Conservation (phyloP, 2,797 vertebrate genomes). For the Philypnodon macrostomus region DNA sequence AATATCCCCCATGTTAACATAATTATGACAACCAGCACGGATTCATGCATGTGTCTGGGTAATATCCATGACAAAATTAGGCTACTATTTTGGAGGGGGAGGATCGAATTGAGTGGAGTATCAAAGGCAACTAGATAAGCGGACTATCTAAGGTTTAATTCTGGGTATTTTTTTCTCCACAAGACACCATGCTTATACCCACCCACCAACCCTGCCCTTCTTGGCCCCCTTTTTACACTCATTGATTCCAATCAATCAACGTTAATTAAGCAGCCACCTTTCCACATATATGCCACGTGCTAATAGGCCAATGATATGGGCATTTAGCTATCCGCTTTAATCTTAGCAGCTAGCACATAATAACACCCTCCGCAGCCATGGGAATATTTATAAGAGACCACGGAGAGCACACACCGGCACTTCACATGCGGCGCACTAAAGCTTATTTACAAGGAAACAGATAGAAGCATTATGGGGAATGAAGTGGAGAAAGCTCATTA, state of each 20-base stretch:
- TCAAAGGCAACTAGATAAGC: slow-evolving; percentile 70
- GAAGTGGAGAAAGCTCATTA: slow-evolving; percentile 48
- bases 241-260: slow-evolving; percentile 76
- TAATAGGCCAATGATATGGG: slow-evolving; percentile 74
- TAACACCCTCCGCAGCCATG: slow-evolving; percentile 64
- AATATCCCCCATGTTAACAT: slow-evolving; percentile 72
- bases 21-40: slow-evolving; percentile 74
- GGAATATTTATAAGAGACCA: slow-evolving; percentile 64
- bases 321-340: slow-evolving; percentile 68
- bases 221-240: slow-evolving; percentile 52
- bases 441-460: slow-evolving; percentile 70
- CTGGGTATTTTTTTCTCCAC: slow-evolving; percentile 59
- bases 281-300: slow-evolving; percentile 68
- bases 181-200: slow-evolving; percentile 52
- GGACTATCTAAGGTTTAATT: slow-evolving; percentile 61
- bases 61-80: slow-evolving; percentile 75
- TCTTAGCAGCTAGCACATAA: slow-evolving; percentile 66
- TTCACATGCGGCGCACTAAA: slow-evolving; percentile 54
- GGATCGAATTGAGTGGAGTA: slow-evolving; percentile 56
- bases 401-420: slow-evolving; percentile 42
- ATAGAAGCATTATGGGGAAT: slow-evolving; percentile 56
- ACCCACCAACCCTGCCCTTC: slow-evolving; percentile 58
- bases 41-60: slow-evolving; percentile 64
- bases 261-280: slow-evolving; percentile 70
- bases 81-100: slow-evolving; percentile 48